Evolutionary conservation across 2,888 invertebrate genomes (phyloP).

Genomic region (Meganola albula): DNA sequence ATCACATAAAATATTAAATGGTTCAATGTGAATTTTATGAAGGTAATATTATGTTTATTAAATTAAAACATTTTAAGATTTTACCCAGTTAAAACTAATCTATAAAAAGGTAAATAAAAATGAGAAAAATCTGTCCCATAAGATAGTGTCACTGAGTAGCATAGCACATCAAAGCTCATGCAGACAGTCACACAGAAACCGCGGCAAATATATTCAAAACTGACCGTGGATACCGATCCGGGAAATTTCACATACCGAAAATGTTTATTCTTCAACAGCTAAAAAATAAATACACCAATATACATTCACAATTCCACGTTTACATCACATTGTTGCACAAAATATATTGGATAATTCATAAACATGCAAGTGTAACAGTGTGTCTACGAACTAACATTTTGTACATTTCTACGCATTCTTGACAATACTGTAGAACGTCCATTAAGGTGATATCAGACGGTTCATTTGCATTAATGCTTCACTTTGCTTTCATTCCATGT

Average conservation of each 20-base stretch:
- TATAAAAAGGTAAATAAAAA: too few species aligned
- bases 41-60: too few species aligned
- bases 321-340: constrained; percentile 28
- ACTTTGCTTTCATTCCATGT: too few species aligned
- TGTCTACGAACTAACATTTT: constrained; percentile 16
- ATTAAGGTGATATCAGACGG: too few species aligned
- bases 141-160: constrained; percentile 17
- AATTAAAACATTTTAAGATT: too few species aligned
- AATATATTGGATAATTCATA: constrained; percentile 19
- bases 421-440: too few species aligned
- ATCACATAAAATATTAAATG: too few species aligned
- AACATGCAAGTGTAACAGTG: constrained; percentile 17
- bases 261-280: constrained; percentile 76
- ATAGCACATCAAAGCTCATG: constrained; percentile 54
- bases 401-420: constrained; percentile 11
- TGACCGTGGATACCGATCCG: constrained; percentile 73
- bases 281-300: constrained; percentile 76
- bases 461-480: too few species aligned
- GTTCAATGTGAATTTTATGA: too few species aligned
- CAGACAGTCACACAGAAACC: constrained; percentile 57
- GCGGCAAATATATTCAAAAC: constrained; percentile 60
- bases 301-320: constrained; percentile 63
- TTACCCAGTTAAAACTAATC: too few species aligned
- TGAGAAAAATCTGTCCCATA: constrained; percentile 11
- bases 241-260: constrained; percentile 78